Conservation (phyloP, 35 echinoderm and acorn worm genomes). For the Apostichopus japonicus region DNA sequence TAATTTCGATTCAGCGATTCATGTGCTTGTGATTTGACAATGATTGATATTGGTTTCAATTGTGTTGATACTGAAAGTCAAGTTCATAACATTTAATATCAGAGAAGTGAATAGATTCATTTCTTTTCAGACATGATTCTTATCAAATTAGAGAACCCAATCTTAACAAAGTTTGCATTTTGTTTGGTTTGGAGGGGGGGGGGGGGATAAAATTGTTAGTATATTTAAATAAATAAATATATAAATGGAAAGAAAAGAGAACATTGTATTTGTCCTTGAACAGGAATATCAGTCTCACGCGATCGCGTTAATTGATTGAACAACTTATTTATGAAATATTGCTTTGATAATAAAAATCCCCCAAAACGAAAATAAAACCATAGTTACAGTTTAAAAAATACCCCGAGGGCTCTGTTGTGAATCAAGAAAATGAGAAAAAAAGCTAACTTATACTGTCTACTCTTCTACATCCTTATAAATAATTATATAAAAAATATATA, state of each 20-base stretch:
- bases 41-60: no score
- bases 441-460: background rate
- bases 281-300: background rate
- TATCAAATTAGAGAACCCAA: no score
- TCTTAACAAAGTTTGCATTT: no score
- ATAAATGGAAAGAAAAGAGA: background rate
- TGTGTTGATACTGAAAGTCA: no score
- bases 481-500: background rate
- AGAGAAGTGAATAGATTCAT: no score
- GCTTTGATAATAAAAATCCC: background rate
- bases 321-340: conserved; percentile 42
- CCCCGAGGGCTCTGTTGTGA: conserved; percentile 4
- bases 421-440: background rate
- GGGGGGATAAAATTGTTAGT: background rate
- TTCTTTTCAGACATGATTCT: no score
- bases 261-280: background rate
- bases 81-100: no score
- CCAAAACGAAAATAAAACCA: background rate
- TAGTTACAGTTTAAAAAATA: conserved; percentile 17
- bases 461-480: background rate
- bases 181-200: no score
- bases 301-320: conserved; percentile 27
- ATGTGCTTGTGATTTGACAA: no score
- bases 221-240: background rate
- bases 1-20: no score